Conservation (phyloP, 2,113 vertebrate genomes). For the Dipodomys merriami region DNA sequence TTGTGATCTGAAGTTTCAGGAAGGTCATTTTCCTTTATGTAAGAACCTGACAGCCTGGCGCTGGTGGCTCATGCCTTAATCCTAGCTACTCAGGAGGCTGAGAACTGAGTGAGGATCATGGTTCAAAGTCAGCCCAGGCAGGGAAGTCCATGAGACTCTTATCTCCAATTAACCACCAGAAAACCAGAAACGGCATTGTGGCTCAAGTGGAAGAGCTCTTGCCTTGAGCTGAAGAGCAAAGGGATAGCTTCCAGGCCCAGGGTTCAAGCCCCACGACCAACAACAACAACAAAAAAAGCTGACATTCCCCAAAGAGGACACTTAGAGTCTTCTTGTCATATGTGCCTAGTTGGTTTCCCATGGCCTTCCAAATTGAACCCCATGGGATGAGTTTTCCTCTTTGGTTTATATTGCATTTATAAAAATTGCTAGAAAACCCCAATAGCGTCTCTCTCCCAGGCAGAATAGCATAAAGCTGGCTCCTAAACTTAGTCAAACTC, state of each 20-base stretch:
- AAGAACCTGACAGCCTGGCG: not conserved
- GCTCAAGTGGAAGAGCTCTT: no score
- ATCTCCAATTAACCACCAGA: no score
- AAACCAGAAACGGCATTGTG: no score
- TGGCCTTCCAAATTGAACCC: not conserved
- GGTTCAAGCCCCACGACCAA: no score
- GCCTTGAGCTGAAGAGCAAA: no score
- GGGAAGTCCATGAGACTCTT: no score
- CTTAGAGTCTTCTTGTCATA: constrained; percentile 11
- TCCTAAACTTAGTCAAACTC: not conserved
- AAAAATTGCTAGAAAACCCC: constrained; percentile 32
- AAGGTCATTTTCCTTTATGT: not conserved
- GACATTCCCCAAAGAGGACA: not conserved
- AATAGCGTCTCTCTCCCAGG: not conserved
- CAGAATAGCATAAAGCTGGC: not conserved
- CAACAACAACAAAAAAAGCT: not conserved
- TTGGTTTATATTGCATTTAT: constrained; percentile 22
- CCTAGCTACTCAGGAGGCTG: no score
- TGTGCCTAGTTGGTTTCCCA: not conserved
- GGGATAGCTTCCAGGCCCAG: no score
- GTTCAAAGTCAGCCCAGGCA: no score
- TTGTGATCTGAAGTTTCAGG: not conserved
- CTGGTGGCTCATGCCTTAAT: no score
- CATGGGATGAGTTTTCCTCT: not conserved
- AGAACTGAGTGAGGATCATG: no score